Base-by-base conservation (phyloP, 1,140 invertebrate genomes). In the Drosophila nigrodunni region DNA sequence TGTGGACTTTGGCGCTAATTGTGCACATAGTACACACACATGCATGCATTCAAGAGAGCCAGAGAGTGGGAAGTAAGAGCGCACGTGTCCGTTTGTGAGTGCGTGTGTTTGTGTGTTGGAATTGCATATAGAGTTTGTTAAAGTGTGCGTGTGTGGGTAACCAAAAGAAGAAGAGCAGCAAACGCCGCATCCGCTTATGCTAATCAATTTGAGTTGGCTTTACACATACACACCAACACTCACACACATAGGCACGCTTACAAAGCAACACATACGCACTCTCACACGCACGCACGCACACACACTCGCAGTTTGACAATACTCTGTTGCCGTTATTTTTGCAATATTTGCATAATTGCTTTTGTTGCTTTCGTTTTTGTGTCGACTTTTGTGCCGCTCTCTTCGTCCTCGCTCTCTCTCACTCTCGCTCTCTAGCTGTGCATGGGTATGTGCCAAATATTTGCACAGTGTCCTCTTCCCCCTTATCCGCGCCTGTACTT, bases 331-430 rank as follows among this genome's bases (percentile, higher is more conserved):
- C 71, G 67, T 79, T 82, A 73, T 82, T 82, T 82, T 80, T 73
- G 74, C 77, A 79, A 80, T 80, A 80, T 80, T 80, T 80, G 78
- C 78, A 80, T 80, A 80, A 80, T 80, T 80, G 78, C 77, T 81
- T 81, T 81, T 81, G 78, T 78, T 81, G 72, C 73, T 81, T 78
- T 78, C 77, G 68, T 76, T 76, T 79, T 30, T 30, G 25, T 59
- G 59, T 77, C 71, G 70, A 64, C 67, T 75, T 78, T 75, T 57
- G 76, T 49, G 57, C 57, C 60, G 11, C 34, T 8, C 34, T 57
- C 34, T 49, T 10, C 10, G 13, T 61, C 59, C 49, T 41, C 46
- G 59, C 44, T 30, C 25, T 30, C 25, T 30, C 25, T 30, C 25
- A 30, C 6, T 30, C 25, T 30, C 25, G 25, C 25, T 4, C 25